Evolutionary conservation across 2,888 invertebrate species (phyloP), one percentile per base, ranked within the genome.

Genomic region (Luperina testacea): DNA sequence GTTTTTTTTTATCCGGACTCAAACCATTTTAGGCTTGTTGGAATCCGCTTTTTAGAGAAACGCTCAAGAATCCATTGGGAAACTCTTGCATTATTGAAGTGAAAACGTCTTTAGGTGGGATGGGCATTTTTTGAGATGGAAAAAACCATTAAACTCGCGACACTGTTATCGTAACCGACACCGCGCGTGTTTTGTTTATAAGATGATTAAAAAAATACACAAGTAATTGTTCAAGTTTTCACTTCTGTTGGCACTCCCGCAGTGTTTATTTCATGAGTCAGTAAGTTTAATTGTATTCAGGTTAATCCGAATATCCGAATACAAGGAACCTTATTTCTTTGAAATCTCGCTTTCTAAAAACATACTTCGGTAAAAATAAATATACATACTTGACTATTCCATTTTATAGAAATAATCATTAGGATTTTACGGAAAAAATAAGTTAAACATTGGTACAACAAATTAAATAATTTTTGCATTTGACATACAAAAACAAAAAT

Each of bases 401-500:
- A 6, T 20, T 51, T 11, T 9, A 32, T 13, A 6, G 15, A 57
- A 59, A 27, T 38, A 32, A 32, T 67, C 20, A 27, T 51, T 13
- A 51, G 3, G 24, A 61, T 68, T 27, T 24, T 2, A 15, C 24
- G 2, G 0, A 68, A 78, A 11, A 76, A 51, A 51, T 32, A 6
- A 24, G 2, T 32, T 5, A 24, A 27, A 17, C 57, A 64, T 57
- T 42, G 38, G 27, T 15, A 48, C 32, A 53, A 63, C 42, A 80
- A 32, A 51, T 42, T 27, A 72, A 51, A 63, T 32, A 65, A n/a
- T 17, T 27, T 57, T 57, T 24, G 57, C n/a, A 5, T 59, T 59
- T n/a, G 57, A 59, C 57, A 59, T 59, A 59, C 65, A 65, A 72
- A 70, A 32, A 38, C 9, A 48, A 80, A 72, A 81, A 72, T 77